phyloP scores from a whole-genome alignment of 2,113 vertebrate genomes.

The Choloepus hoffmanni region DNA sequence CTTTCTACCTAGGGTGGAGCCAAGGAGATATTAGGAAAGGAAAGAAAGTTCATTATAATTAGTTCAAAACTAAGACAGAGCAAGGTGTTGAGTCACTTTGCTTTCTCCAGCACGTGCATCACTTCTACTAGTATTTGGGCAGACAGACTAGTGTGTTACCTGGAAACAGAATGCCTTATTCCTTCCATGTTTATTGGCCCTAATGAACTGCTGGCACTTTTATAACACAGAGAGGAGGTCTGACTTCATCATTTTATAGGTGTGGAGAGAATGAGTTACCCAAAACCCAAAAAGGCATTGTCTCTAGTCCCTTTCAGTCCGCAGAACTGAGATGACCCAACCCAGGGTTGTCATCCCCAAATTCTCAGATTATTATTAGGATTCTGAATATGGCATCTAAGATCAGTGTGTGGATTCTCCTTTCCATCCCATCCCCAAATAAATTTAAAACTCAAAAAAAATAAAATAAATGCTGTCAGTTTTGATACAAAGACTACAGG shows the following conservation, averaged over 20 bases:
- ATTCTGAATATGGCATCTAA: slow-evolving; percentile 18
- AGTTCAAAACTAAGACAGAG: slow-evolving; percentile 43
- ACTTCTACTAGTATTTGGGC: not conserved
- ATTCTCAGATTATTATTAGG: slow-evolving; percentile 44
- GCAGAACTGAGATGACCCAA: not conserved
- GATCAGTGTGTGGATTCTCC: not conserved
- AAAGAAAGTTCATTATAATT: slow-evolving; percentile 69
- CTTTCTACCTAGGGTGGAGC: slow-evolving; percentile 67
- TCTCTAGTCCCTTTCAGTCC: not conserved
- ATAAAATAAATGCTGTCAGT: not conserved
- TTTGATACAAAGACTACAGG: slow-evolving; percentile 62
- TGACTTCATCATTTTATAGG: not conserved
- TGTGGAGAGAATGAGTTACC: not conserved
- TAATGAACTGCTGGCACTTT: not conserved
- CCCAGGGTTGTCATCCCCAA: slow-evolving; percentile 12
- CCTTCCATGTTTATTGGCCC: not conserved
- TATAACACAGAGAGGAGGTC: not conserved
- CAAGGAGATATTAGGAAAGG: slow-evolving; percentile 70
- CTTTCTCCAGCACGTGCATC: not conserved
- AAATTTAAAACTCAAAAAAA: not conserved
- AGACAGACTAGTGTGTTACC: not conserved
- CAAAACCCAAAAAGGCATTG: not conserved
- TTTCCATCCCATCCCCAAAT: not conserved
- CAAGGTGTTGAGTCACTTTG: slow-evolving; percentile 42
- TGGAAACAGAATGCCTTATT: not conserved